Conservation (phyloP, 1,140 invertebrate genomes). For the Luehdorfia chinensis region DNA sequence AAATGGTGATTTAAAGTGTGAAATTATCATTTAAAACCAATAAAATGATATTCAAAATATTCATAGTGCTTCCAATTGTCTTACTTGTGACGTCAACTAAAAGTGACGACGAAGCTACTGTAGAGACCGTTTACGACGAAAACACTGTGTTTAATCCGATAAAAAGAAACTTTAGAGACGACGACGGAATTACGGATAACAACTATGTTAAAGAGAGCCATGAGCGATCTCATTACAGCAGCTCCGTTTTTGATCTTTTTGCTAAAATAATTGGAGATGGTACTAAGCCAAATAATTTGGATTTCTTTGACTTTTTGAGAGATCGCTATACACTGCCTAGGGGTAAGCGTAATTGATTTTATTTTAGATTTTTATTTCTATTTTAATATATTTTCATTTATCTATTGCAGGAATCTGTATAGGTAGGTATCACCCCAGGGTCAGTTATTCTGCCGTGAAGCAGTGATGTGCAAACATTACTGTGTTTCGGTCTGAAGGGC, state of each 20-base stretch:
- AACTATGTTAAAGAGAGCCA: not conserved
- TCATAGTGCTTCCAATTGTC: constrained; percentile 3
- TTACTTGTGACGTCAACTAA: not conserved
- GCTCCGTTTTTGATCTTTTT: constrained; percentile 1
- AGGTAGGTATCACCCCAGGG: no score
- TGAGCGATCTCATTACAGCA: not conserved
- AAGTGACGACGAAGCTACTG: not conserved
- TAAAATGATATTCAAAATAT: not conserved
- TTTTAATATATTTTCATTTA: no score
- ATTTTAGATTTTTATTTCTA: constrained; percentile 11
- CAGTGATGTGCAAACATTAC: no score
- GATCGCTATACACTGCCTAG: constrained; percentile 52
- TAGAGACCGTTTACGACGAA: not conserved
- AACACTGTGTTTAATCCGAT: not conserved
- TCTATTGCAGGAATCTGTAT: no score
- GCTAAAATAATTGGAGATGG: no score
- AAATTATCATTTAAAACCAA: not conserved
- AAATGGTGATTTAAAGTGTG: not conserved
- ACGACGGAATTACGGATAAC: not conserved
- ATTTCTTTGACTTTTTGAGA: no score
- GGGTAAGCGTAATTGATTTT: constrained; percentile 50
- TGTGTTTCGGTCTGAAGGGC: no score
- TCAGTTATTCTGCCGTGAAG: no score
- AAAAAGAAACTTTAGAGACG: not conserved
- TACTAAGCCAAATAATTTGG: no score